Evolutionary conservation across 2,113 vertebrate species (phyloP).

Genomic region (Pterocles gutturalis): DNA sequence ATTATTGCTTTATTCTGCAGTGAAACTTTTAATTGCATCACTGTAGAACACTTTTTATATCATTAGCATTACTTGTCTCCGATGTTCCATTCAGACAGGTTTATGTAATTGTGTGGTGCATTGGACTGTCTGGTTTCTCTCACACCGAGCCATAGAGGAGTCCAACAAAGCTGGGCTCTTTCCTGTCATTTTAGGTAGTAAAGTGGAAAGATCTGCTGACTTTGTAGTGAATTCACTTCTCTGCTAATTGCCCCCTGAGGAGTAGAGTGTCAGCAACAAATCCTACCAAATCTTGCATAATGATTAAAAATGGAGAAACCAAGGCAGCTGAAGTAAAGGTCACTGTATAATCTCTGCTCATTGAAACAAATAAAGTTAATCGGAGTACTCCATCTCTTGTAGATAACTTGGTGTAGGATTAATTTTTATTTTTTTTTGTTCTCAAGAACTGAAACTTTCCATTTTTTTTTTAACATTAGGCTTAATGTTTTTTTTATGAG

Average conservation of each 20-base stretch:
- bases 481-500: constrained; percentile 34
- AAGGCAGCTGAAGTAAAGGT: constrained; percentile 87
- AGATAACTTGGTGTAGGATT: not conserved
- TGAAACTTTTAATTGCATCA: constrained; percentile 13
- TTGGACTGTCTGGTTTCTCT: not conserved
- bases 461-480: not conserved
- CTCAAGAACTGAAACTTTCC: not conserved
- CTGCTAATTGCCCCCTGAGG: constrained; percentile 87
- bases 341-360: constrained; percentile 86
- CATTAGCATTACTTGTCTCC: not conserved
- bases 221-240: constrained; percentile 81
- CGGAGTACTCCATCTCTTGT: constrained; percentile 79
- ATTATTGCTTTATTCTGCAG: not conserved
- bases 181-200: constrained; percentile 63
- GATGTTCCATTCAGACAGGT: not conserved
- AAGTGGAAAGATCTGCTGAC: constrained; percentile 67
- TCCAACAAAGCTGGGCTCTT: not conserved
- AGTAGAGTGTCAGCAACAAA: constrained; percentile 82
- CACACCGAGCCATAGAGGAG: not conserved
- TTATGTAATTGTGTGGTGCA: not conserved
- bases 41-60: not conserved
- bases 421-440: not conserved
- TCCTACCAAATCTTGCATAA: constrained; percentile 84
- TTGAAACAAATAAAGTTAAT: constrained; percentile 90
- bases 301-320: constrained; percentile 90